Evolutionary conservation across 2,888 invertebrate genomes (phyloP).

Genomic region (Xanthorhoe spadicearia): DNA sequence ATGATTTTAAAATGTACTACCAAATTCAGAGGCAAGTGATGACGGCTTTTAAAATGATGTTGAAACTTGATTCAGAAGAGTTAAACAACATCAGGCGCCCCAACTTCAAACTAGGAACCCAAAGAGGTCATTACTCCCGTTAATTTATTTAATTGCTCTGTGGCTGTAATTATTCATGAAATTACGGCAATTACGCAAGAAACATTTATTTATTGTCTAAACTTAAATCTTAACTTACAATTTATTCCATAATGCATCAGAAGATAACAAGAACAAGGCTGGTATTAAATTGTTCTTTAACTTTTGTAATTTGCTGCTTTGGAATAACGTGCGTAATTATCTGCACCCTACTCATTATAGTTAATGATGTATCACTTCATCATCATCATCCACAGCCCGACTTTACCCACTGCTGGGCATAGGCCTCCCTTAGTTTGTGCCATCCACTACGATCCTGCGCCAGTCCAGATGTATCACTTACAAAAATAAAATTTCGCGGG

Average conservation of each 20-base stretch:
- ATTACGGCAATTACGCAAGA: conserved; percentile 84
- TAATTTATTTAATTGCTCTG: conserved; percentile 85
- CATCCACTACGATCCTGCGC: too few relatives aligned
- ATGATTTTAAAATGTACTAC: background rate
- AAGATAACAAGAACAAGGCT: conserved; percentile 65
- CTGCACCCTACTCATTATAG: background rate
- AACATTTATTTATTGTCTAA: conserved; percentile 85
- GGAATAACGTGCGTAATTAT: conserved; percentile 6
- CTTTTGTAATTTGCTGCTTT: conserved; percentile 24
- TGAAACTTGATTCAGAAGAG: conserved; percentile 7
- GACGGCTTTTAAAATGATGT: background rate
- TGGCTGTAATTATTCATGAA: conserved; percentile 85
- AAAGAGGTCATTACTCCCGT: conserved; percentile 80
- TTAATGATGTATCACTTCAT: background rate
- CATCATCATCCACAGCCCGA: too few relatives aligned
- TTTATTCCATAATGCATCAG: conserved; percentile 79
- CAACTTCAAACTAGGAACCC: conserved; percentile 79
- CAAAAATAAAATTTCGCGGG: background rate
- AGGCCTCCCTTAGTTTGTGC: too few relatives aligned
- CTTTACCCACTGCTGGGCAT: too few relatives aligned
- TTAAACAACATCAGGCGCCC: conserved; percentile 71
- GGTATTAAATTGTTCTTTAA: conserved; percentile 37
- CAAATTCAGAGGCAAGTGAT: background rate
- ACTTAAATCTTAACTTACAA: conserved; percentile 83
- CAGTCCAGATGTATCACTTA: background rate